These are phyloP conservation scores for Tiphia femorata DNA, from an alignment of 2,888 invertebrate genomes.

Conservation along the genomic window DNA sequence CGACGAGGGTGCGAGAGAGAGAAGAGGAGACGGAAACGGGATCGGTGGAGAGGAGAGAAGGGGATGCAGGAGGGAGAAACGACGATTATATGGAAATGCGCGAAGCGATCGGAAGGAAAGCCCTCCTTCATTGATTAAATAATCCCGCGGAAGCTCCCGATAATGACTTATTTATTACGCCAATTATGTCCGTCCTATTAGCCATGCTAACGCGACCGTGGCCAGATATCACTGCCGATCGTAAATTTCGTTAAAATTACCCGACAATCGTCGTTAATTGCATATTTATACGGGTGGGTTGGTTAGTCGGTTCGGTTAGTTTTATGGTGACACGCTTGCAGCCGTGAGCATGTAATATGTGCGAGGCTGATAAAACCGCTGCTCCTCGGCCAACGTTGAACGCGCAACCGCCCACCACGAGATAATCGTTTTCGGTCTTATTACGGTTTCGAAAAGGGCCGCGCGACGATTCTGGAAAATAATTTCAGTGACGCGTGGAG, in stretches of 20 bases:
- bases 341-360: neutral
- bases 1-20: too few species aligned
- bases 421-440: conserved; percentile 37
- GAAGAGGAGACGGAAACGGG: too few species aligned
- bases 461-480: conserved; percentile 31
- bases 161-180: conserved; percentile 68
- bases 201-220: conserved; percentile 42
- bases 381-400: neutral
- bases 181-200: conserved; percentile 64
- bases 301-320: conserved; percentile 42
- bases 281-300: conserved; percentile 49
- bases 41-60: too few species aligned
- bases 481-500: conserved; percentile 26
- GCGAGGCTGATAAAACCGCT: neutral
- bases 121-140: conserved; percentile 65
- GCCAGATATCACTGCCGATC: conserved; percentile 43
- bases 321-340: conserved; percentile 40
- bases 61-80: conserved; percentile 22
- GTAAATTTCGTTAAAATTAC: conserved; percentile 56
- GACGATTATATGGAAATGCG: conserved; percentile 66
- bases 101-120: conserved; percentile 57
- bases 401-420: conserved; percentile 9
- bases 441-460: conserved; percentile 40
- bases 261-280: conserved; percentile 56
- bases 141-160: conserved; percentile 55